Conservation (phyloP, 35 echinoderm and acorn worm species). For the Apostichopus parvimensis region DNA sequence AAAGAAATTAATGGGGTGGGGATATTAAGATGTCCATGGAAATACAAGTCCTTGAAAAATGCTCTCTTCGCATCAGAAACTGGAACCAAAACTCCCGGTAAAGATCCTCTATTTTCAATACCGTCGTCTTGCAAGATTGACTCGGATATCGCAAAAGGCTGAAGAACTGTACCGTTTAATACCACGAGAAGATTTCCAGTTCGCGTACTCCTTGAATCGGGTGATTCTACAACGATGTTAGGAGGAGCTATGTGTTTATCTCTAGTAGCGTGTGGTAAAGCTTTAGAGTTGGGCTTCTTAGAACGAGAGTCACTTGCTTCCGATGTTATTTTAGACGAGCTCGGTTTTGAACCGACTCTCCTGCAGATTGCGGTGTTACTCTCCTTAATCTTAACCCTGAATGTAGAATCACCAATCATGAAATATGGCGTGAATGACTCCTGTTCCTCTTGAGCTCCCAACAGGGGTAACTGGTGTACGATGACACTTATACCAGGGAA, state of each 20-base stretch:
- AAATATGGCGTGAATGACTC: conserved; percentile 2
- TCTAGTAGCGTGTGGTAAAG: no score
- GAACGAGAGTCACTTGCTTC: no score
- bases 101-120: background rate
- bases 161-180: conserved; percentile 18
- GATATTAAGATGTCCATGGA: background rate
- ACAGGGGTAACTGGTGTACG: background rate
- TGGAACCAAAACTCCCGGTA: conserved; percentile 27
- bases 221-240: conserved; percentile 21
- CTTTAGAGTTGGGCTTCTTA: no score
- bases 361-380: background rate
- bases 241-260: background rate
- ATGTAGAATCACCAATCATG: background rate
- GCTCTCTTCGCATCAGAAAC: conserved; percentile 4
- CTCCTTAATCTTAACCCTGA: conserved; percentile 33
- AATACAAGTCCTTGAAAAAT: background rate
- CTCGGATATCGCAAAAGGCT: background rate
- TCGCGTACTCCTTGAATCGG: background rate
- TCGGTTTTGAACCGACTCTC: no score
- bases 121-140: no score
- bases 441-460: background rate
- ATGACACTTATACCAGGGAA: background rate
- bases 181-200: background rate
- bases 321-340: no score
- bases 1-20: conserved; percentile 9